phyloP scores from a whole-genome alignment of 2,797 vertebrate genomes.

The Jordanella pulchra region DNA sequence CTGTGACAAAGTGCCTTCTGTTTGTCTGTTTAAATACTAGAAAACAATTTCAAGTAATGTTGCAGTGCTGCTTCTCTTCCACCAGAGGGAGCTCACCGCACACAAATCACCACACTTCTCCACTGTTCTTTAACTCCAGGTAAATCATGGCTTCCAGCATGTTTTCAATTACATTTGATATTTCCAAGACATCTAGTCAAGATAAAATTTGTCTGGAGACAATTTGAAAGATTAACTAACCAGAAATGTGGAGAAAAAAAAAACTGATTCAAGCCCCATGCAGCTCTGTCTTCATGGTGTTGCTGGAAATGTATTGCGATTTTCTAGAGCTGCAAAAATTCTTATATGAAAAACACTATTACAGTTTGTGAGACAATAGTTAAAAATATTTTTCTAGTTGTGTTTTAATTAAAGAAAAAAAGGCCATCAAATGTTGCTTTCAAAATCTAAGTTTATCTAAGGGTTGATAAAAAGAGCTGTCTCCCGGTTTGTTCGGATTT shows the following conservation, averaged over 20 bases:
- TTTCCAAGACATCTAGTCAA: slow-evolving; percentile 22
- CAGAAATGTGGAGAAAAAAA: neutral
- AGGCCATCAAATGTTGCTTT: neutral
- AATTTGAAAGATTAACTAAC: slow-evolving; percentile 24
- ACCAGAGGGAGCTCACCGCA: slow-evolving; percentile 70
- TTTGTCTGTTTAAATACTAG: slow-evolving; percentile 67
- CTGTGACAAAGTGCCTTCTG: slow-evolving; percentile 70
- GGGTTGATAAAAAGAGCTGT: neutral
- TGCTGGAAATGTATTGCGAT: neutral
- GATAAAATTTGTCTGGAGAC: slow-evolving; percentile 13
- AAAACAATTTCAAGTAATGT: slow-evolving; percentile 75
- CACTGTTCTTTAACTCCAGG: slow-evolving; percentile 7
- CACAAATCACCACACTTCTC: slow-evolving; percentile 25
- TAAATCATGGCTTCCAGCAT: slow-evolving; percentile 23
- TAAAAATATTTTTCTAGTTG: too few relatives aligned
- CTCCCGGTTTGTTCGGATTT: neutral
- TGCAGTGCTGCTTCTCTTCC: slow-evolving; percentile 67
- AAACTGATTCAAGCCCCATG: slow-evolving; percentile 1
- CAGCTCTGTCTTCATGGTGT: slow-evolving; percentile 30
- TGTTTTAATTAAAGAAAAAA: too few relatives aligned
- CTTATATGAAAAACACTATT: neutral
- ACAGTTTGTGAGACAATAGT: too few relatives aligned
- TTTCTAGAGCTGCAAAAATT: neutral
- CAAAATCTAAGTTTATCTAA: neutral
- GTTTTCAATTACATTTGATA: slow-evolving; percentile 19